Evolutionary conservation across 1,140 invertebrate species (phyloP), one percentile per base, ranked within the genome.

Genomic region (Lasioglossum albipes): DNA sequence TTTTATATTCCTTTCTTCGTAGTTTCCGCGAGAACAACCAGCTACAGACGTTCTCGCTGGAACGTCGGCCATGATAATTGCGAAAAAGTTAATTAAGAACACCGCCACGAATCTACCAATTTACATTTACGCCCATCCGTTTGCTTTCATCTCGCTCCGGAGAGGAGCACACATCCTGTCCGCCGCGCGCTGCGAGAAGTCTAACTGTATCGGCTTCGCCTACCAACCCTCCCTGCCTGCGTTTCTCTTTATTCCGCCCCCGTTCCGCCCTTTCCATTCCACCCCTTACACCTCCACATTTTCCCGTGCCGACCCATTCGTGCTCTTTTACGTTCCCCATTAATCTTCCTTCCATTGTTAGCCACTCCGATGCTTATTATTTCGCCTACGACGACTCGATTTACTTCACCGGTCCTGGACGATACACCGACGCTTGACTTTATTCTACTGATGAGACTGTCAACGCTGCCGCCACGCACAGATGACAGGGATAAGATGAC

Each of bases 61-160:
- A 12, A 20, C 75, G 52, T 69, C 57, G 67, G 59, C 75, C 81
- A 80, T 81, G 83, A 89, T 89, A 89, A 89, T 89, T 86, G 84
- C 84, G 79, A 84, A 86, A 82, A 87, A 87, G 88, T 87, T 89
- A 89, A 89, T 89, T 89, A 89, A 87, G 84, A 86, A 87, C 65
- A 49, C 59, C 65, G 79, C 78, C n/a, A 81, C 81, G 75, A 88
- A 88, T 75, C 84, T 77, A 79, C 59, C 83, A 79, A 88, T 89
- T 89, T 89, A 82, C 87, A 89, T 89, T 89, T 88, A 78, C 83
- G 78, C 76, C 77, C 82, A 76, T 66, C 75, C 78, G 81, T 88
- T 86, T 82, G 71, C 85, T 72, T 79, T 72, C 75, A 74, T 71
- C 78, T 79, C 69, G 57, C 62, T 66, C 57, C 67, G 49, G 64